Base-by-base conservation (phyloP, 2,888 invertebrate genomes). In the Pandemis heparana region DNA sequence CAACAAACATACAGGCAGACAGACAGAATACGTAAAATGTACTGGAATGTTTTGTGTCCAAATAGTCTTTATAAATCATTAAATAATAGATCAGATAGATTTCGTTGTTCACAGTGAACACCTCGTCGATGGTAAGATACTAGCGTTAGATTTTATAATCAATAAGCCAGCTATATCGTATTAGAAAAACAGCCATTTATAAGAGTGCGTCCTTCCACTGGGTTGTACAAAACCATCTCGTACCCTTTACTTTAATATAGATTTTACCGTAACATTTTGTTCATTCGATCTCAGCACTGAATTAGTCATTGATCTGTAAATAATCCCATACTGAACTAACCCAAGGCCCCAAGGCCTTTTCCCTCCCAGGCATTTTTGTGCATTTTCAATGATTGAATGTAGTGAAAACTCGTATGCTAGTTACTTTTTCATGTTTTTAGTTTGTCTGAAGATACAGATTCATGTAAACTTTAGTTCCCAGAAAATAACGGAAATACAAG, bases 321-420 rank as follows among this genome's bases (percentile, higher is more conserved):
- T 73, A 63, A 63, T 71, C 16, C n/a, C 48, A 18, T 63, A 9
- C 16, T 61, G 66, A 61, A 66, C 51, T 62, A 69, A 62, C 53
- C 9, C 23, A 48, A 23, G 18, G 59, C n/a, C 16, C n/a, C n/a
- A n/a, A n/a, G n/a, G n/a, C n/a, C n/a, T n/a, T n/a, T n/a, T n/a
- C n/a, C 43, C 68, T 63, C 46, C 16, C 73, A 63, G 56, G 73
- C 56, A 63, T 73, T 63, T 68, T 56, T 23, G 23, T 46, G 60
- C 10, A 60, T n/a, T 60, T 38, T 16, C n/a, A 18, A 60, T 18
- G n/a, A n/a, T n/a, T 60, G 56, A 23, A 10, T 56, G 6, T 56
- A 23, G 56, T 23, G 23, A 56, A 6, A 16, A 51, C 51, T 51
- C 51, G 7, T 5, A 51, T 18, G 9, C 18, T 51, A 4, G 5